Conservation (phyloP, 2,113 vertebrate species). For the Melanocharis versteri region DNA sequence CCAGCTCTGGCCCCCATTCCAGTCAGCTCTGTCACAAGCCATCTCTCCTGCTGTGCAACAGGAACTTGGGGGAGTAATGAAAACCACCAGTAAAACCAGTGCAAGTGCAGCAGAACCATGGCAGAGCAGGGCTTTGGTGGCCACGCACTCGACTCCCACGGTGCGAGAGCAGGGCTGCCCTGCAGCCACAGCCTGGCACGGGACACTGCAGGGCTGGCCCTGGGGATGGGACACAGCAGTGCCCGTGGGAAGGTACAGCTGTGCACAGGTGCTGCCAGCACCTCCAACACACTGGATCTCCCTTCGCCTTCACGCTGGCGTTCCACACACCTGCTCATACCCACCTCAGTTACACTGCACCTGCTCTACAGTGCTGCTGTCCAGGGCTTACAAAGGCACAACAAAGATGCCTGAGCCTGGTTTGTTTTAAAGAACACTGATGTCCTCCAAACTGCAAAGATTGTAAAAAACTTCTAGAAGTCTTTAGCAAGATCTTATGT, state of each 20-base stretch:
- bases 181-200: neutral
- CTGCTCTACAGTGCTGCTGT: neutral
- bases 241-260: neutral
- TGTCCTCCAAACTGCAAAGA: neutral
- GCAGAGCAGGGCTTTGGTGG: neutral
- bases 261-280: neutral
- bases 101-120: neutral
- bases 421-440: neutral
- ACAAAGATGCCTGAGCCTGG: neutral
- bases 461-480: neutral
- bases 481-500: neutral
- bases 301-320: rapidly evolving
- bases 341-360: neutral
- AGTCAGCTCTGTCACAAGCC: neutral
- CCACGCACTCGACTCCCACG: rapidly evolving
- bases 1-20: neutral
- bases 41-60: no score
- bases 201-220: neutral
- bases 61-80: neutral
- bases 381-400: neutral
- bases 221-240: no score
- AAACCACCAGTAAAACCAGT: neutral
- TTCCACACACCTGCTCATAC: rapidly evolving
- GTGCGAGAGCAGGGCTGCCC: neutral
- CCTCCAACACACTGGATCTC: neutral